A percentile compares a stretch with the other conserved stretches of the same genome.
Conservation (phyloP, 2,888 invertebrate genomes). For the Apotomis turbidana region DNA sequence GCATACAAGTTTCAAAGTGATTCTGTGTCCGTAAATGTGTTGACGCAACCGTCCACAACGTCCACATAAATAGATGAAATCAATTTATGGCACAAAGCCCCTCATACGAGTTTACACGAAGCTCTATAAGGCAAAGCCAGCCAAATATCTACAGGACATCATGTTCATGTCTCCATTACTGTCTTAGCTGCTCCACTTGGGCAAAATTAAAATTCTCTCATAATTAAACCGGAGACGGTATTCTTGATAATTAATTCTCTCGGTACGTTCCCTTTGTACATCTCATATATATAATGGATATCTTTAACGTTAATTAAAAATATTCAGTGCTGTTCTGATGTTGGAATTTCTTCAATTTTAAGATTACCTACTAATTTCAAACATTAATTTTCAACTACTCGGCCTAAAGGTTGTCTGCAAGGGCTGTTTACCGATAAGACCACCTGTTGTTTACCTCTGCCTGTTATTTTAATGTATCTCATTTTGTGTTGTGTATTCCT, state of each 20-base stretch:
- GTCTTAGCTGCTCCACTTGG: conserved; percentile 26
- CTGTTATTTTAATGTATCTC: too few relatives aligned
- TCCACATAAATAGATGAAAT: too few relatives aligned
- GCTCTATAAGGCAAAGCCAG: not conserved
- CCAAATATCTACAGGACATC: conserved; percentile 16
- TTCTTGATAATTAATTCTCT: conserved; percentile 36
- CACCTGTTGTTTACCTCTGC: too few relatives aligned
- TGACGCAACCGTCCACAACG: too few relatives aligned
- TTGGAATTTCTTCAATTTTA: conserved; percentile 3
- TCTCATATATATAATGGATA: conserved; percentile 37
- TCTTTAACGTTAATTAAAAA: conserved; percentile 37
- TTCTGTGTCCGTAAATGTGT: too few relatives aligned
- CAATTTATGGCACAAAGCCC: too few relatives aligned
- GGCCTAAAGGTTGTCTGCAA: too few relatives aligned
- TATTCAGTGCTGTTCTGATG: conserved; percentile 3
- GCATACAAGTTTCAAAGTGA: too few relatives aligned
- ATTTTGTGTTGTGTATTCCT: too few relatives aligned
- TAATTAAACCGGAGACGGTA: conserved; percentile 36
- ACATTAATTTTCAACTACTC: too few relatives aligned
- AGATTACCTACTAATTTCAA: too few relatives aligned
- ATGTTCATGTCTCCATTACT: conserved; percentile 35
- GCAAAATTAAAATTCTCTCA: conserved; percentile 40
- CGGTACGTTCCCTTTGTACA: conserved; percentile 32
- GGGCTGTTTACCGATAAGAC: too few relatives aligned
- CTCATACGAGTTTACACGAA: not conserved